Percentiles rank a stretch among this genome's conserved stretches.
Conservation (phyloP, 2,113 vertebrate genomes). For the Pteropus alecto region DNA sequence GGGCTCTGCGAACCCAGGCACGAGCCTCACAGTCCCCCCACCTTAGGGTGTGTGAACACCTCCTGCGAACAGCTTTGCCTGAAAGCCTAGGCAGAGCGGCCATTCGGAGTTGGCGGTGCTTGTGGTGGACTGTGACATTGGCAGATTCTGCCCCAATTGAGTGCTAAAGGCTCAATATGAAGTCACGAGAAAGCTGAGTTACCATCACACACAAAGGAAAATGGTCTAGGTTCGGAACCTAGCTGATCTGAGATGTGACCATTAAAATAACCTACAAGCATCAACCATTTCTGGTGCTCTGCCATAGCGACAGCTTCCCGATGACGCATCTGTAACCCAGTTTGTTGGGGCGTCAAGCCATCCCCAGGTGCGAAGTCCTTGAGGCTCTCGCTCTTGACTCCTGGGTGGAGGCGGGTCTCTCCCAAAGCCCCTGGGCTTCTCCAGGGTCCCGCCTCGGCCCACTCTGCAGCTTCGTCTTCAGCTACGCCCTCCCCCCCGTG, state of each 20-base stretch:
- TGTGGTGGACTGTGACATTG: neutral
- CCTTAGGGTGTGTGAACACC: neutral
- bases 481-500: accelerated
- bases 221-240: neutral
- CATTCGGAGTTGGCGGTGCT: neutral
- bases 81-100: neutral
- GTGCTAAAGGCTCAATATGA: neutral
- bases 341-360: neutral
- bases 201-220: neutral
- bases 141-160: accelerated
- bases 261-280: accelerated
- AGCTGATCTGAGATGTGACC: neutral
- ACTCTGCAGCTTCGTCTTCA: accelerated
- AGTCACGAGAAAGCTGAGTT: neutral
- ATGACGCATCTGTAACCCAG: neutral
- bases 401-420: accelerated
- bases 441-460: neutral
- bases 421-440: accelerated
- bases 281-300: accelerated
- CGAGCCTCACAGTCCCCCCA: too few relatives aligned
- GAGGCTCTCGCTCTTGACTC: accelerated
- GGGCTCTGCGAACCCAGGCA: neutral
- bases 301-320: neutral
- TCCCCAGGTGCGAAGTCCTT: too few relatives aligned
- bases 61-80: neutral